Evolutionary conservation across 2,797 vertebrate species (phyloP).

Genomic region (Iguana delicatissima): DNA sequence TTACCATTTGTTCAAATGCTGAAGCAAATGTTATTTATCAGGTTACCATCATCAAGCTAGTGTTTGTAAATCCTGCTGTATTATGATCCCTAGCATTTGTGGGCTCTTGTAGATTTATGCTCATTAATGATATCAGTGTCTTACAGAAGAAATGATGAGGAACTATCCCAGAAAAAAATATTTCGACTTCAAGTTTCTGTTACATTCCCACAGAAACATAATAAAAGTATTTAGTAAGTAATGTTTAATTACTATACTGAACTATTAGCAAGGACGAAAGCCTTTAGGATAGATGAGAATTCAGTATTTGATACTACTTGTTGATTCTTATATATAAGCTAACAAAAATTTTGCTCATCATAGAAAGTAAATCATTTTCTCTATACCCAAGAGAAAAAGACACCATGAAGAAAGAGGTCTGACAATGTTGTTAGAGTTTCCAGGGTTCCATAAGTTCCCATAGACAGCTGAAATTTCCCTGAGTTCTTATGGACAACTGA

Average conservation of each 20-base stretch:
- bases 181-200: conserved; percentile 51
- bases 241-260: conserved; percentile 6
- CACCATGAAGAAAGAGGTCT: conserved; percentile 64
- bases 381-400: conserved; percentile 69
- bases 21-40: conserved; percentile 5
- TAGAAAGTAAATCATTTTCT: conserved; percentile 60
- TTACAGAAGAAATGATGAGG: conserved; percentile 3
- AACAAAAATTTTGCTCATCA: conserved; percentile 64
- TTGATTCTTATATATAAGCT: conserved; percentile 48
- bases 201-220: conserved; percentile 60
- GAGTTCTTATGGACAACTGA: conserved; percentile 66
- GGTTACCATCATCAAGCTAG: neutral
- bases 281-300: conserved; percentile 65
- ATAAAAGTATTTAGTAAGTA: conserved; percentile 55
- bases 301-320: conserved; percentile 44
- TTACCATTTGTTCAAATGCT: conserved; percentile 19
- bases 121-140: neutral
- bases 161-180: conserved; percentile 55
- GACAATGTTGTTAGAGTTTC: conserved; percentile 59
- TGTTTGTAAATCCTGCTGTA: conserved; percentile 15
- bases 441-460: neutral
- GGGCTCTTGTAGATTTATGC: neutral
- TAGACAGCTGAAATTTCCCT: conserved; percentile 46
- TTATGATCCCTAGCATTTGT: conserved; percentile 17
- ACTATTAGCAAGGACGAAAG: conserved; percentile 53